These are phyloP conservation scores for Characodon lateralis DNA, from an alignment of 2,797 vertebrate species.

Conservation along the genomic window DNA sequence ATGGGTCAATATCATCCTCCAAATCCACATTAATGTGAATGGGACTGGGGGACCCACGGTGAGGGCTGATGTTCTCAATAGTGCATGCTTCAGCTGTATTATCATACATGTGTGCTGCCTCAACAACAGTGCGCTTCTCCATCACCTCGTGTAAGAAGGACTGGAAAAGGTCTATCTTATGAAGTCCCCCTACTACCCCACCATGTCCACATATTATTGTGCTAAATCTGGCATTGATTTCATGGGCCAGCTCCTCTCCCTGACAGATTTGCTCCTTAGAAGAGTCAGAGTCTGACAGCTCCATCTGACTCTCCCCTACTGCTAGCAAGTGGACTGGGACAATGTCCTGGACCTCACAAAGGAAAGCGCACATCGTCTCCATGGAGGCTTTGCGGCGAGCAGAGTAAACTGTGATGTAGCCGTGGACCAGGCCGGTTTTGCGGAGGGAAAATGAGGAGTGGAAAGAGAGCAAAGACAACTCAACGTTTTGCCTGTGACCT, in stretches of 20 bases:
- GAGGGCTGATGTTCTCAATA: slow-evolving; percentile 89
- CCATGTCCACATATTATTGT: slow-evolving; percentile 85
- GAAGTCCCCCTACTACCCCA: slow-evolving; percentile 85
- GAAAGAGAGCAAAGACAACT: slow-evolving; percentile 91
- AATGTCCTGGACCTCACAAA: slow-evolving; percentile 96
- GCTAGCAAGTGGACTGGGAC: slow-evolving; percentile 93
- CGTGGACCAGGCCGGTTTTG: slow-evolving; percentile 92
- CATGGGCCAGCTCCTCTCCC: slow-evolving; percentile 93
- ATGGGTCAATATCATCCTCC: slow-evolving; percentile 90
- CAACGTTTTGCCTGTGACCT: slow-evolving; percentile 85
- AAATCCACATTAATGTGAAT: slow-evolving; percentile 90
- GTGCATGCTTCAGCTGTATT: slow-evolving; percentile 91
- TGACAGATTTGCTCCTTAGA: slow-evolving; percentile 90
- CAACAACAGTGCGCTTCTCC: slow-evolving; percentile 91
- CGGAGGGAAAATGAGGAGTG: slow-evolving; percentile 93
- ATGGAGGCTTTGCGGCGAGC: slow-evolving; percentile 91
- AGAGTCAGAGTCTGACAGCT: slow-evolving; percentile 86
- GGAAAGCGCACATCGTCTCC: slow-evolving; percentile 93
- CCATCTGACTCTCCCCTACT: slow-evolving; percentile 85
- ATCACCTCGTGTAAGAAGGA: slow-evolving; percentile 90
- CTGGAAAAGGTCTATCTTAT: slow-evolving; percentile 91
- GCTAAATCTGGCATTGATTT: slow-evolving; percentile 90
- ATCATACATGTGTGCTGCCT: slow-evolving; percentile 97
- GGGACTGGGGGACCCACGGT: slow-evolving; percentile 90
- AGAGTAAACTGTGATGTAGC: slow-evolving; percentile 93